Percentiles rank a stretch among this genome's conserved stretches.
phyloP scores from a whole-genome alignment of 1,140 invertebrate genomes.

The Vanessa tameamea region DNA sequence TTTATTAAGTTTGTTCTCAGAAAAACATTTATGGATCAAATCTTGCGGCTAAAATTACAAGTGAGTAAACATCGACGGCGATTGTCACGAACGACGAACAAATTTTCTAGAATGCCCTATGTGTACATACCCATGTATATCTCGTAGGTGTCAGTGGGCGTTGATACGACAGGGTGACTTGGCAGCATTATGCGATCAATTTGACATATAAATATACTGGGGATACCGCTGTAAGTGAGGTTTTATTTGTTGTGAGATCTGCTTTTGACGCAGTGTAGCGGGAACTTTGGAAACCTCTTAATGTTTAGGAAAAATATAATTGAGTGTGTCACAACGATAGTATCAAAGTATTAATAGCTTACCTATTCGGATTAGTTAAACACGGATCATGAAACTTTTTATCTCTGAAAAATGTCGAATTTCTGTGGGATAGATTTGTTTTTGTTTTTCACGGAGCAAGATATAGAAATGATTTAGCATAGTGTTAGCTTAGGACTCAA shows the following conservation, averaged over 20 bases:
- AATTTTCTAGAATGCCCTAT: background rate
- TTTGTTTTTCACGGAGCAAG: too few species aligned
- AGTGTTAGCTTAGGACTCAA: too few species aligned
- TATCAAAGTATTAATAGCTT: too few species aligned
- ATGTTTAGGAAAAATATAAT: too few species aligned
- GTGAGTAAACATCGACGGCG: slow-evolving; percentile 7
- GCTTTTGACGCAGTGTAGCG: background rate
- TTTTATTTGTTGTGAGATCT: slow-evolving; percentile 17
- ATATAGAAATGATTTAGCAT: too few species aligned
- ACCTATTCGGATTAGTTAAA: too few species aligned
- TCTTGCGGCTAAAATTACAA: slow-evolving; percentile 32
- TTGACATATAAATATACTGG: slow-evolving; percentile 15
- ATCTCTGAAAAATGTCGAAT: too few species aligned
- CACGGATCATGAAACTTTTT: too few species aligned
- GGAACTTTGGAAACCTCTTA: background rate
- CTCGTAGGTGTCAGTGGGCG: background rate
- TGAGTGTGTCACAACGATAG: too few species aligned
- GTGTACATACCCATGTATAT: background rate
- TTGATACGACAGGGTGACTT: slow-evolving; percentile 9
- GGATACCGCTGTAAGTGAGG: slow-evolving; percentile 3
- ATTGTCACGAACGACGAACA: background rate
- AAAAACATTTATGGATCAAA: slow-evolving; percentile 34
- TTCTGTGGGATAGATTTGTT: too few species aligned
- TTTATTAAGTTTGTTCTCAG: slow-evolving; percentile 21
- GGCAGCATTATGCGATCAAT: slow-evolving; percentile 18